Percentiles rank a stretch among this genome's conserved stretches.
Conservation (phyloP, 2,113 vertebrate species). For the Pungitius pungitius region DNA sequence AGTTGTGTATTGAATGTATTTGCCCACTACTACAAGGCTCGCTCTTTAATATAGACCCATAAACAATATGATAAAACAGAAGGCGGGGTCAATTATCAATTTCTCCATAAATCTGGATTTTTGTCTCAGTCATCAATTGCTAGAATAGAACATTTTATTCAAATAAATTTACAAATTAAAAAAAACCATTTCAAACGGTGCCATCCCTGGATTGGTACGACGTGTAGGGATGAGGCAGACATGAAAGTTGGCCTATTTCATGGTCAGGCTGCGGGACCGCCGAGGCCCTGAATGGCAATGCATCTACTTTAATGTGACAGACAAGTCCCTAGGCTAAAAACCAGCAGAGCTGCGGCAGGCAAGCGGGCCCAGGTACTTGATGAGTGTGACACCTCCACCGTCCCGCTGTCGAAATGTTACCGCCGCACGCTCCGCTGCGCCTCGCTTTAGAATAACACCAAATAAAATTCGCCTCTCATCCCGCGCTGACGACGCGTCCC, state of each 20-base stretch:
- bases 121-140: slow-evolving; percentile 77
- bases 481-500: slow-evolving; percentile 74
- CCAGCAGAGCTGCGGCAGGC: slow-evolving; percentile 74
- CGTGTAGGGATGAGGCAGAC: slow-evolving; percentile 79
- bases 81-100: slow-evolving; percentile 18
- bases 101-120: slow-evolving; percentile 62
- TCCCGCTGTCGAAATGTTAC: slow-evolving; percentile 80
- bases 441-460: slow-evolving; percentile 79
- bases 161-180: slow-evolving; percentile 12
- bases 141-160: slow-evolving; percentile 51
- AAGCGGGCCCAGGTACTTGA: slow-evolving; percentile 83
- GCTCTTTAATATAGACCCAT: slow-evolving; percentile 9
- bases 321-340: slow-evolving; percentile 83
- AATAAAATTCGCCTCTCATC: slow-evolving; percentile 84
- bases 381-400: slow-evolving; percentile 83
- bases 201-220: slow-evolving; percentile 76
- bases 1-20: background rate
- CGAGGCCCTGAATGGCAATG: slow-evolving; percentile 84
- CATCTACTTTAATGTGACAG: slow-evolving; percentile 86
- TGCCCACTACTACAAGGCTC: background rate
- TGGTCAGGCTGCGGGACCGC: slow-evolving; percentile 80
- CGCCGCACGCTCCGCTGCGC: slow-evolving; percentile 80
- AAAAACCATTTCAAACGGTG: slow-evolving; percentile 70
- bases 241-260: slow-evolving; percentile 87
- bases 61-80: too few species aligned